phyloP scores from a whole-genome alignment of 2,888 invertebrate genomes.

The Caenorhabditis wallacei region DNA sequence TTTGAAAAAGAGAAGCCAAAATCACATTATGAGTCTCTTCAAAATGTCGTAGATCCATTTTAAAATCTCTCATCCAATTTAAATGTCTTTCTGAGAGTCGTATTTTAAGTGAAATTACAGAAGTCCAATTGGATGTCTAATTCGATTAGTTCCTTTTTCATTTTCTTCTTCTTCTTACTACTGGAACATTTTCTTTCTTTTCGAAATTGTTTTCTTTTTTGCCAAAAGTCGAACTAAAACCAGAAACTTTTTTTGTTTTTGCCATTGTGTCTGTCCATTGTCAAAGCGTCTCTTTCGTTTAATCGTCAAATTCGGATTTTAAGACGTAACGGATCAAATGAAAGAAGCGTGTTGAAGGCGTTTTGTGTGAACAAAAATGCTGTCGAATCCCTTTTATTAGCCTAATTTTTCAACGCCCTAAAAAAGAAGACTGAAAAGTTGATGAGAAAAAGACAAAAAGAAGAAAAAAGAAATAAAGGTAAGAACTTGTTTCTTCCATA shows the following conservation, averaged over 20 bases:
- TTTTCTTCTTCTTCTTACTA: conserved; percentile 1
- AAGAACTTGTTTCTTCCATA: conserved; percentile 41
- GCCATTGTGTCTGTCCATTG: conserved; percentile 34
- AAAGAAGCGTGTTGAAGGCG: not conserved
- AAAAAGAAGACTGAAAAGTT: not conserved
- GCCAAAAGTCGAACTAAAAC: conserved; percentile 31
- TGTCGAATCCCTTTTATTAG: conserved; percentile 29
- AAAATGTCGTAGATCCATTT: not conserved
- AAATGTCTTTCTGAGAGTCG: not conserved
- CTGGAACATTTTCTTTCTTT: conserved; percentile 23
- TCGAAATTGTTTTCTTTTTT: conserved; percentile 28
- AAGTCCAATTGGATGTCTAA: conserved; percentile 48
- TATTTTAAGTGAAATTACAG: conserved; percentile 11
- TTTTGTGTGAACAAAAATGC: conserved; percentile 22
- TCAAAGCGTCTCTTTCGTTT: conserved; percentile 13
- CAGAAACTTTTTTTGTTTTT: conserved; percentile 26
- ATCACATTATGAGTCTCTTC: not conserved
- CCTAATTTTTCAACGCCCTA: conserved; percentile 42
- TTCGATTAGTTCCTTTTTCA: conserved; percentile 38
- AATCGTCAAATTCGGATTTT: conserved; percentile 34
- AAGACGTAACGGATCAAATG: conserved; percentile 35
- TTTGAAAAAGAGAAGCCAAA: not conserved
- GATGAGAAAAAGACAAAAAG: conserved; percentile 14
- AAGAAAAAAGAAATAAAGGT: conserved; percentile 14
- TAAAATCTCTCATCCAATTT: not conserved